Base-by-base conservation (phyloP, 2,888 invertebrate species). In the Laspeyria flexula region DNA sequence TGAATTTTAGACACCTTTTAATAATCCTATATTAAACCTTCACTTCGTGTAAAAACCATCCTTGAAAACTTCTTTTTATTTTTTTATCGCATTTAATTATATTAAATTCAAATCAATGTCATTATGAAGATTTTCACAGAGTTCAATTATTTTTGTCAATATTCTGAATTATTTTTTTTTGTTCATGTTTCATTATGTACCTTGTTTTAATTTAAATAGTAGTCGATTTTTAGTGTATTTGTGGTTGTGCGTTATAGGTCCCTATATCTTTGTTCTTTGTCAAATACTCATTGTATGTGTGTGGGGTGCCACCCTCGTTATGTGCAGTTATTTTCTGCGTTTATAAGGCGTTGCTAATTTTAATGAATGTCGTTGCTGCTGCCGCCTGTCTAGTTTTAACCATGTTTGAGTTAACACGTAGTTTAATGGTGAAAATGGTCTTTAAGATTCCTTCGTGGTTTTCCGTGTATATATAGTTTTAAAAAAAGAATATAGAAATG, bases 291-390 rank as follows among this genome's bases (percentile, higher is more conserved):
- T 56, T 38, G 31, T 27, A 52, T 47, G 46, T 45, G 59, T 49
- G 56, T 56, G 68, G 87, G 87, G 87, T 80, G 80, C 55, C 77
- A 81, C 86, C 87, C 86, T 82, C 57, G 77, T 73, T 79, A 73
- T 73, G 77, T 80, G 82, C 79, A 77, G 78, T 82, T 84, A 86
- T 80, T 85, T 76, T 80, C 75, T 77, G 76, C 77, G 65, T 83
- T 77, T 73, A 77, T 73, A 67, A 65, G 71, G 79, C 79, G 77
- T 80, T 65, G 75, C 79, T 75, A 83, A 86, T 84, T 74, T 74
- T 63, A 59, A 63, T 63, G 63, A 67, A 68, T 70, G 62, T 60
- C 39, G 15, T 41, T 43, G 52, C 27, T 45, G 30, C 44, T 45
- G 41, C 25, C 18, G 43, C 60, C 38, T 29, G n/a, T 30, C 30